Percentiles rank a stretch among this genome's conserved stretches.
Conservation (phyloP, 1,140 invertebrate genomes). For the Ctenoplectra terminalis region DNA sequence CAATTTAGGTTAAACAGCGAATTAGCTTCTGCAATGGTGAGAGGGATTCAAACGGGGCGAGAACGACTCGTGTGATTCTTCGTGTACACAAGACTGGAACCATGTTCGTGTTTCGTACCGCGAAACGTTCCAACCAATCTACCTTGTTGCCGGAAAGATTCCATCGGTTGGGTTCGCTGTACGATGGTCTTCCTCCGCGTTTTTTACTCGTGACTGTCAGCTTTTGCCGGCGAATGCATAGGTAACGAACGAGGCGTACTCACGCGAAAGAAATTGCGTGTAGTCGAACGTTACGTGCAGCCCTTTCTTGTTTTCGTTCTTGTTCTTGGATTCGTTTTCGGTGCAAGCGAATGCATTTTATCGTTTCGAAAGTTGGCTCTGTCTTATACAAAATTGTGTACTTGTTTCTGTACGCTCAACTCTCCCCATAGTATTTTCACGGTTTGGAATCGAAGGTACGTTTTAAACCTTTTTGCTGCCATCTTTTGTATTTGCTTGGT, state of each 20-base stretch:
- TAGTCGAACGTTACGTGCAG: neutral
- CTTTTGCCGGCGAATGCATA: neutral
- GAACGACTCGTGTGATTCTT: neutral
- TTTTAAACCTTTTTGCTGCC: neutral
- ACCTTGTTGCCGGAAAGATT: slow-evolving; percentile 29
- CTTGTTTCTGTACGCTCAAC: neutral
- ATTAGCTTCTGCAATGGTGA: neutral
- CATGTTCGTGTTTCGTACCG: neutral
- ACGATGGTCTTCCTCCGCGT: neutral
- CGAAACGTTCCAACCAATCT: slow-evolving; percentile 14
- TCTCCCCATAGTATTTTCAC: neutral
- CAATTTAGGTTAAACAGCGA: slow-evolving; percentile 39
- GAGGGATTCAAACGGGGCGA: neutral
- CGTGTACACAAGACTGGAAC: neutral
- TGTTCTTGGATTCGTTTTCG: neutral
- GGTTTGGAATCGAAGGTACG: no score
- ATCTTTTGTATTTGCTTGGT: neutral
- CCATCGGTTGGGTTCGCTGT: neutral
- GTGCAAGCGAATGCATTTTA: neutral
- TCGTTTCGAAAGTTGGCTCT: slow-evolving; percentile 5
- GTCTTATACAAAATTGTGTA: neutral
- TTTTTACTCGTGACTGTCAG: slow-evolving; percentile 1
- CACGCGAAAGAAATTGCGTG: slow-evolving; percentile 36
- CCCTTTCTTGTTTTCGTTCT: neutral
- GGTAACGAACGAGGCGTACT: slow-evolving; percentile 35